Percentiles rank a stretch among this genome's conserved stretches.
Conservation (phyloP, 2,888 invertebrate genomes). For the Megastigmus dorsalis region DNA sequence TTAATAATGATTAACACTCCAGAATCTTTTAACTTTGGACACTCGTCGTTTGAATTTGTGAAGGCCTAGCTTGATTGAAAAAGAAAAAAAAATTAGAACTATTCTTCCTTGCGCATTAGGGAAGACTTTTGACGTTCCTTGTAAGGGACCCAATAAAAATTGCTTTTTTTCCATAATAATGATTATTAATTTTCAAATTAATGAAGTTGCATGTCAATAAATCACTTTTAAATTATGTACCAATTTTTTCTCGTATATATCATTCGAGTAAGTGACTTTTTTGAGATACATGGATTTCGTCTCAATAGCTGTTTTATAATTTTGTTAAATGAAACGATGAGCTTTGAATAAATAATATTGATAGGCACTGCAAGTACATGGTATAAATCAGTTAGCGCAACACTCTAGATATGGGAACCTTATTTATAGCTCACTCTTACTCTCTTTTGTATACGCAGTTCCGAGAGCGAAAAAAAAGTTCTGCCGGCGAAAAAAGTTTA, state of each 20-base stretch:
- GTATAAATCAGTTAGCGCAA: slow-evolving; percentile 32
- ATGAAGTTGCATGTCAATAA: too few species aligned
- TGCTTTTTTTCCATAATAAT: too few species aligned
- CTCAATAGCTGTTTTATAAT: too few species aligned
- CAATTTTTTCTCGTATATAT: too few species aligned
- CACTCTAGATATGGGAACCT: not conserved
- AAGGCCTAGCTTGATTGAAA: slow-evolving; percentile 35
- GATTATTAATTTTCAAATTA: too few species aligned
- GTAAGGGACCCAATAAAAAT: slow-evolving; percentile 18
- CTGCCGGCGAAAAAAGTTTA: not conserved
- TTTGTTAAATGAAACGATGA: not conserved
- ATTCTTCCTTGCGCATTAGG: slow-evolving; percentile 45
- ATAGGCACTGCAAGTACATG: slow-evolving; percentile 1
- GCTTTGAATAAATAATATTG: slow-evolving; percentile 20
- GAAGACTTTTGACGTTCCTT: slow-evolving; percentile 47
- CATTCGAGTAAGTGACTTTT: too few species aligned
- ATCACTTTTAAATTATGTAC: too few species aligned
- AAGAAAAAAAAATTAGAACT: slow-evolving; percentile 33
- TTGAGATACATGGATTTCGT: too few species aligned
- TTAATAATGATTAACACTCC: too few species aligned
- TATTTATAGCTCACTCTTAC: slow-evolving; percentile 21
- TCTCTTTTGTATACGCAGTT: not conserved
- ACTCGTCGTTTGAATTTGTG: slow-evolving; percentile 11
- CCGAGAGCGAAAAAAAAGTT: not conserved
- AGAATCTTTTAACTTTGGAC: not conserved